A percentile compares a stretch with the other conserved stretches of the same genome.
Conservation (phyloP, 2,113 vertebrate genomes). For the Zapus hudsonius region DNA sequence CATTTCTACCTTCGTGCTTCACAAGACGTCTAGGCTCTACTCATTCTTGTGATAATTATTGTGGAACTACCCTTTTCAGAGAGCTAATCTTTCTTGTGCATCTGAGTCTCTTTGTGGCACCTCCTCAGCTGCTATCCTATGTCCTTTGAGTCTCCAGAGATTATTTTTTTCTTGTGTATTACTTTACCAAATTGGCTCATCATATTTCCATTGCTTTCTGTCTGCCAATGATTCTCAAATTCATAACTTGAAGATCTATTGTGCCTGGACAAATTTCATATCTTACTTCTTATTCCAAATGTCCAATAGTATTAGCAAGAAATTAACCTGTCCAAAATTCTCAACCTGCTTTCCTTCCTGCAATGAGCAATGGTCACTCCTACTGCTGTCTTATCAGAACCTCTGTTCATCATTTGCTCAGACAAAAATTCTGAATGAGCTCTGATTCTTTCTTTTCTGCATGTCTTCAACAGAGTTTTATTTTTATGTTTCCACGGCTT, state of each 20-base stretch:
- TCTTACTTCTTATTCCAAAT: background rate
- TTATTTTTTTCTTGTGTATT: too few species aligned
- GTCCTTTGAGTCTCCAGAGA: rapidly evolving
- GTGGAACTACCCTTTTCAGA: too few species aligned
- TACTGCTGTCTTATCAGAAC: background rate
- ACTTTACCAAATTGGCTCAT: background rate
- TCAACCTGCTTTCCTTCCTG: background rate
- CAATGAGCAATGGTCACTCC: background rate
- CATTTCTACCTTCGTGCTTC: background rate
- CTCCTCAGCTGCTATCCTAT: background rate
- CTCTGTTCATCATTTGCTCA: background rate
- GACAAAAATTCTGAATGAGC: background rate
- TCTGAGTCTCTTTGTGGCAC: background rate
- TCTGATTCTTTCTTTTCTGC: background rate
- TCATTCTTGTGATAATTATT: background rate
- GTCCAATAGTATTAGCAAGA: background rate
- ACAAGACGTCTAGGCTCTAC: background rate
- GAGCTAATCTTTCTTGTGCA: background rate
- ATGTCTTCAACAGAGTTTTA: background rate
- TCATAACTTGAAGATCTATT: background rate
- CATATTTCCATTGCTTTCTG: background rate
- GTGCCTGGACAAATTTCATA: background rate
- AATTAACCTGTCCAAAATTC: background rate
- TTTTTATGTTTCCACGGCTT: background rate
- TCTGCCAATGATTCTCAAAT: background rate